Evolutionary conservation across 2,888 invertebrate species (phyloP), one percentile per base, ranked within the genome.

Genomic region (Odontomyia ornata): DNA sequence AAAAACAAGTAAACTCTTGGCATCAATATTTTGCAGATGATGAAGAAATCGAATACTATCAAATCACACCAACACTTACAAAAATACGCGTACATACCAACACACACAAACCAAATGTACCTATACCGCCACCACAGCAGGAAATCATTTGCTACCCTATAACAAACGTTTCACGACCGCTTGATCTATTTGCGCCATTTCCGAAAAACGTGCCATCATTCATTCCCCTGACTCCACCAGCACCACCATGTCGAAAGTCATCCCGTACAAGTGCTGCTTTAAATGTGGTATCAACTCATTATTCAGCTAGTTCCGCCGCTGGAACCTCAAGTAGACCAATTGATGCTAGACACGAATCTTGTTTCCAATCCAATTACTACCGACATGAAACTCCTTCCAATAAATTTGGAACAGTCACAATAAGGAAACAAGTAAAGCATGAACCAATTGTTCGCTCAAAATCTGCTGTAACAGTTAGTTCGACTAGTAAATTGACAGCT

Each of bases 51-150:
- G 93, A 94, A 88, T 94, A 93, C 86, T 92, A 93, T 86, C 93
- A 94, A 83, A 92, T 94, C 83, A 92, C 94, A 80, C 91, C 93
- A 69, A 94, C 93, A 81, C 88, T 94, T 84, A 94, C 93, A 82
- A 92, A 93, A 88, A 93, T 94, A 84, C 90, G 93, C 85, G 91
- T 93, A 72, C 93, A 93, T 85, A 60, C 21, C 30, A 93, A 92
- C 88, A 91, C 89, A 83, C 71, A 80, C 67, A 78, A 72, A 5
- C 75, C 71, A 60, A 52, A 36, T 5, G 56, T 86, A 87, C 78
- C 88, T 89, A 2, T 52, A 78, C 85, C 86, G 78, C 86, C 86
- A 62, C 84, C 85, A 18, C 85, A 86, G 78, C 86, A 85, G 80
- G 91, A 91, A 87, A 89, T 91, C 52, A 86, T 91, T 79, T 91